Evolutionary conservation across 2,888 invertebrate species (phyloP), one percentile per base, ranked within the genome.

Genomic region (Lucinisca nassula): DNA sequence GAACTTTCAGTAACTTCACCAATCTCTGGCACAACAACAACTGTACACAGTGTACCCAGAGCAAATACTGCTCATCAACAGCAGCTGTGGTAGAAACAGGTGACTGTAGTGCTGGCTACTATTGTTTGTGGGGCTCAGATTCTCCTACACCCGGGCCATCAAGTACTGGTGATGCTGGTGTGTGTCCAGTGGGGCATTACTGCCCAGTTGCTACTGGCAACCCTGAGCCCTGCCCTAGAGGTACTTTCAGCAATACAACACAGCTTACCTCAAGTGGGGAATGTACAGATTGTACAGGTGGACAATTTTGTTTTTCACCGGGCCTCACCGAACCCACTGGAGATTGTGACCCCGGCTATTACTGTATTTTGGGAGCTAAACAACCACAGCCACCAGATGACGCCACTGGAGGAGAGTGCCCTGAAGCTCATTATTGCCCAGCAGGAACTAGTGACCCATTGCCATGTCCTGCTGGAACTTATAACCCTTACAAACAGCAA

Each of bases 1-100:
- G 96, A 1, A 95, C 95, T 0, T 95, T 90, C 82, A 95, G 95
- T 84, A 87, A 85, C 4, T 73, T 79, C 27, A 79, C 88, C 12
- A 94, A 95, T 6, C 87, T 96, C 32, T 93, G 92, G 74, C 87
- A 92, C 70, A 92, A 87, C 10, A 83, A 88, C 55, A 93, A 95
- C 90, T 96, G 95, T 87, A 95, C 95, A 0, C 92, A 93, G 45
- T 96, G 95, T 87, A 92, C 93, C 14, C 95, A 93, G 24, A 95
- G 96, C 0, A 93, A 87, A 77, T 96, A 95, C 90, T 96, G 95
- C 85, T 88, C 82, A 27, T 78, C 79, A 21, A 87, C 89, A 10
- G 95, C 94, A 84, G 93, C 93, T 21, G 94, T 94, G 4, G 74
- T 86, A 6, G 91, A 92, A 0, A 91, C 93, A 32, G 95, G 94